Percentiles rank a stretch among this genome's conserved stretches.
phyloP scores from a whole-genome alignment of 2,888 invertebrate species.

The Nymphalis polychloros region DNA sequence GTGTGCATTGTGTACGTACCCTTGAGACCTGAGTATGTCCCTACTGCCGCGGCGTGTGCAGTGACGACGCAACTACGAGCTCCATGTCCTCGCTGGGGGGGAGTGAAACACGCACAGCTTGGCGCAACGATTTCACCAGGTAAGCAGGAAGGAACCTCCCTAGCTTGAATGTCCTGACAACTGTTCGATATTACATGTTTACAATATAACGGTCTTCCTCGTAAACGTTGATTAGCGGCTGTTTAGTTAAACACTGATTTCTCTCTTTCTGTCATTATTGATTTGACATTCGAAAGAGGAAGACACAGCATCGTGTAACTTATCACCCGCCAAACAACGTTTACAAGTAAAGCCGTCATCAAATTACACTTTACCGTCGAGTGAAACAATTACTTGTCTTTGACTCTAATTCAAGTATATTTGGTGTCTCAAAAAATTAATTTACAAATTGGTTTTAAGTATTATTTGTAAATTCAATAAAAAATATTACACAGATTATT shows the following conservation, averaged over 20 bases:
- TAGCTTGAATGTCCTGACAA: conserved; percentile 4
- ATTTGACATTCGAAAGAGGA: too few relatives aligned
- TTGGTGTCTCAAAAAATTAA: too few relatives aligned
- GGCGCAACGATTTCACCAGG: conserved; percentile 75
- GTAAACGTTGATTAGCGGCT: too few relatives aligned
- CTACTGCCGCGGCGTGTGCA: conserved; percentile 64
- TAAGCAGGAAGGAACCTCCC: conserved; percentile 49
- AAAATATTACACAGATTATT: too few relatives aligned
- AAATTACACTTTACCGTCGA: background rate
- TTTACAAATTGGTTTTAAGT: too few relatives aligned
- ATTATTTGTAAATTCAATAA: too few relatives aligned
- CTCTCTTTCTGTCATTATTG: too few relatives aligned
- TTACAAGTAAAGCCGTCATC: background rate
- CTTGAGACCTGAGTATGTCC: conserved; percentile 52
- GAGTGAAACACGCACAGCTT: conserved; percentile 69
- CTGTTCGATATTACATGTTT: conserved; percentile 1
- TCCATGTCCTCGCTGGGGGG: conserved; percentile 69
- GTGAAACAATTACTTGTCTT: too few relatives aligned
- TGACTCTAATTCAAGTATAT: too few relatives aligned
- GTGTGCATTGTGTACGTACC: conserved; percentile 69
- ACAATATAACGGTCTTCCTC: background rate
- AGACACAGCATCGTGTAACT: too few relatives aligned
- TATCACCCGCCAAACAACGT: too few relatives aligned
- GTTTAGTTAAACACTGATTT: too few relatives aligned
- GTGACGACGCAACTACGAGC: conserved; percentile 74